Evolutionary conservation across 2,797 vertebrate species (phyloP).

Genomic region (Sarcophilus harrisii): DNA sequence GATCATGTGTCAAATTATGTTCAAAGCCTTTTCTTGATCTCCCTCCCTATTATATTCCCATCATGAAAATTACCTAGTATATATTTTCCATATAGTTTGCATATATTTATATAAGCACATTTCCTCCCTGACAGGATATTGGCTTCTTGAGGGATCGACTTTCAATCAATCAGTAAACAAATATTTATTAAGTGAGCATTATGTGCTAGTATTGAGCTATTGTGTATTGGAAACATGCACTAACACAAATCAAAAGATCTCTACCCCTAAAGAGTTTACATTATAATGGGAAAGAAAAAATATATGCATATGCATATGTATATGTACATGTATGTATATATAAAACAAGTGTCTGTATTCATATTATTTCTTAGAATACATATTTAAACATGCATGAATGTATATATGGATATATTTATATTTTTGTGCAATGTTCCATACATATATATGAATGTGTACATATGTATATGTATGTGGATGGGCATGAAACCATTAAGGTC

Average conservation of each 20-base stretch:
- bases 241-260: not conserved
- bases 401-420: no score
- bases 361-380: no score
- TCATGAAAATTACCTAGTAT: not conserved
- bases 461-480: no score
- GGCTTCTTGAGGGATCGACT: not conserved
- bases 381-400: no score
- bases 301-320: not conserved
- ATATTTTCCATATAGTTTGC: not conserved
- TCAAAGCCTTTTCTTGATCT: not conserved
- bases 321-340: no score
- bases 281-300: not conserved
- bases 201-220: not conserved
- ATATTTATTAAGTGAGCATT: not conserved
- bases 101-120: not conserved
- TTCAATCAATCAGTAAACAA: not conserved
- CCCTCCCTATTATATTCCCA: not conserved
- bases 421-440: no score
- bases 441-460: no score
- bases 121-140: not conserved
- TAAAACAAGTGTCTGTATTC: no score
- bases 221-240: not conserved
- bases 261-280: not conserved
- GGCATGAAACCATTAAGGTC: not conserved
- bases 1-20: not conserved